A percentile compares a stretch with the other conserved stretches of the same genome.
Conservation (phyloP, 1,140 invertebrate species). For the Scaptomyza graminum region DNA sequence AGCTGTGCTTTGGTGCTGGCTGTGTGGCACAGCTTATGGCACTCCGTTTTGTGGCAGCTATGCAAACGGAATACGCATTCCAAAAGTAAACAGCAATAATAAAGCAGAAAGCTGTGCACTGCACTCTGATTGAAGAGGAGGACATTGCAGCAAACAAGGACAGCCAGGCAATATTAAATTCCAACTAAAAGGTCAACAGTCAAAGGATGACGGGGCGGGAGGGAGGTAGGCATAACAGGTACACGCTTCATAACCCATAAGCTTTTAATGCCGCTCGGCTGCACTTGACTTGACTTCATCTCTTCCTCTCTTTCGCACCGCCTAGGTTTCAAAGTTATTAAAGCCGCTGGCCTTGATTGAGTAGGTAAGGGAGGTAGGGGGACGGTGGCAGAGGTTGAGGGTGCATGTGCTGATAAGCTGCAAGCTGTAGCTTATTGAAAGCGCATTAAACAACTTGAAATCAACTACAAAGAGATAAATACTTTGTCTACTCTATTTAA, state of each 20-base stretch:
- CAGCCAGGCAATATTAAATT: conserved; percentile 45
- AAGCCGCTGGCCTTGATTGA: conserved; percentile 34
- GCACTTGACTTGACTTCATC: conserved; percentile 18
- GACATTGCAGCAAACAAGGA: conserved; percentile 1
- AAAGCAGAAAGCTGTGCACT: conserved; percentile 16
- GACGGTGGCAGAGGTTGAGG: too few relatives aligned
- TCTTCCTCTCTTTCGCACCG: not conserved
- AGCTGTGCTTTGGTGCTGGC: too few relatives aligned
- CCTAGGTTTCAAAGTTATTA: conserved; percentile 37
- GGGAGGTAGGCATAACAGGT: conserved; percentile 13
- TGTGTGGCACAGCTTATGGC: not conserved
- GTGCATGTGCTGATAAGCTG: not conserved
- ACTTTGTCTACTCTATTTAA: not conserved
- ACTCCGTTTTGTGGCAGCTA: conserved; percentile 15
- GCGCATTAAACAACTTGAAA: too few relatives aligned
- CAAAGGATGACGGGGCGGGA: not conserved
- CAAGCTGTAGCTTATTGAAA: conserved; percentile 22
- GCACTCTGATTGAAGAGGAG: conserved; percentile 25
- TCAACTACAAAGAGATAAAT: too few relatives aligned
- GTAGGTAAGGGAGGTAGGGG: not conserved
- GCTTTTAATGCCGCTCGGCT: conserved; percentile 56
- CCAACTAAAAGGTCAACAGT: conserved; percentile 39
- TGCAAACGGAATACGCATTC: conserved; percentile 40
- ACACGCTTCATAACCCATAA: conserved; percentile 40
- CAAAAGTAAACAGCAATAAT: conserved; percentile 42